A percentile compares a stretch with the other conserved stretches of the same genome.
Conservation (phyloP, 2,113 vertebrate genomes). For the Pleuronectes platessa region DNA sequence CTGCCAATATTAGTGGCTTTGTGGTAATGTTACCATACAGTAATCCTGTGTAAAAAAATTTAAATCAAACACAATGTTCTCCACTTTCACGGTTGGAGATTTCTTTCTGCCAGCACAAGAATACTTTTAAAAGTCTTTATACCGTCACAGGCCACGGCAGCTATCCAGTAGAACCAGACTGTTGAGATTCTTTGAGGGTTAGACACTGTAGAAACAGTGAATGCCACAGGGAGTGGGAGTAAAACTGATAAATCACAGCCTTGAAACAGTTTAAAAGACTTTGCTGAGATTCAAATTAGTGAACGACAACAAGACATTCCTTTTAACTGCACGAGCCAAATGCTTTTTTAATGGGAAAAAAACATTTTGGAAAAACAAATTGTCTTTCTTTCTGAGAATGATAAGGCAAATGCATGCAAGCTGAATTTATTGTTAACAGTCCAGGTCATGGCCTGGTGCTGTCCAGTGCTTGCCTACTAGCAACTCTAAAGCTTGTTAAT, state of each 20-base stretch:
- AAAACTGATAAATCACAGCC: neutral
- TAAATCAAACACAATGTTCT: no score
- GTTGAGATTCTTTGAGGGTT: neutral
- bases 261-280: neutral
- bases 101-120: conserved; percentile 6
- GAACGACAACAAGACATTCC: neutral
- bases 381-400: no score
- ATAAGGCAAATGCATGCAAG: no score
- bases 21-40: neutral
- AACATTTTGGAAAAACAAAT: neutral
- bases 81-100: neutral
- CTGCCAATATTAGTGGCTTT: neutral
- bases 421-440: no score
- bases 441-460: no score
- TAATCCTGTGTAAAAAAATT: neutral
- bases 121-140: neutral
- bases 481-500: no score
- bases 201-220: neutral
- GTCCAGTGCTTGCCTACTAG: no score
- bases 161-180: neutral
- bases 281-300: neutral
- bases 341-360: neutral
- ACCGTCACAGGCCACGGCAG: neutral
- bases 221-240: neutral
- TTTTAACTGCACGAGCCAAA: neutral